Evolutionary conservation across 2,888 invertebrate genomes (phyloP).

Genomic region (Andricus quercusramuli): DNA sequence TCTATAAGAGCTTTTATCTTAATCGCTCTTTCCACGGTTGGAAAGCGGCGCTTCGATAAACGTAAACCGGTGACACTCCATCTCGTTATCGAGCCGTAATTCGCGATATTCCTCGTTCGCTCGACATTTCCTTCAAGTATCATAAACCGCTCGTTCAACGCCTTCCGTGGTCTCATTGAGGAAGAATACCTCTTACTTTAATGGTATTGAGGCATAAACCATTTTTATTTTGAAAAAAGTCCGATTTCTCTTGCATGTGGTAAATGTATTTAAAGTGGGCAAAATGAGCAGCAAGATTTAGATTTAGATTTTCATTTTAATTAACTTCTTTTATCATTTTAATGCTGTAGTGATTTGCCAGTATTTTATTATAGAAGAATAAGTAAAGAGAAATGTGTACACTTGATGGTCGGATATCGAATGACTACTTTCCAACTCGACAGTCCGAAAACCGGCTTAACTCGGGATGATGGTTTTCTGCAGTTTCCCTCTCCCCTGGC

Average conservation of each 20-base stretch:
- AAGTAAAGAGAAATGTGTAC: background rate
- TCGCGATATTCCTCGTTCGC: conserved; percentile 26
- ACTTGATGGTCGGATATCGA: too few relatives aligned
- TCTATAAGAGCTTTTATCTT: conserved; percentile 24
- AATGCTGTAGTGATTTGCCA: background rate
- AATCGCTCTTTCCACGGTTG: conserved; percentile 30
- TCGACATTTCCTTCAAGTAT: background rate
- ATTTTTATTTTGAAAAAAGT: background rate
- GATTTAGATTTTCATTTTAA: background rate
- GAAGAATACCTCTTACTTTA: conserved; percentile 2
- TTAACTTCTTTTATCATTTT: background rate
- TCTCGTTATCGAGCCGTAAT: conserved; percentile 22
- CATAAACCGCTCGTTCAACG: conserved; percentile 3
- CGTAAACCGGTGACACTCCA: conserved; percentile 12
- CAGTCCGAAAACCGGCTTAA: too few relatives aligned
- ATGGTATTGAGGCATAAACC: background rate
- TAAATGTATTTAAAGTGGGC: background rate
- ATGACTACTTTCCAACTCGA: too few relatives aligned
- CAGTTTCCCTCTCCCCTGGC: too few relatives aligned
- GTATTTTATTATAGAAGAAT: background rate
- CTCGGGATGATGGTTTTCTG: too few relatives aligned
- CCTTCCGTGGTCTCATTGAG: background rate
- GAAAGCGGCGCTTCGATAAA: conserved; percentile 7
- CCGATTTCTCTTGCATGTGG: background rate
- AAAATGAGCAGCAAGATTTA: background rate